Conservation (phyloP, 2,113 vertebrate genomes). For the Amblyopsis rosae region DNA sequence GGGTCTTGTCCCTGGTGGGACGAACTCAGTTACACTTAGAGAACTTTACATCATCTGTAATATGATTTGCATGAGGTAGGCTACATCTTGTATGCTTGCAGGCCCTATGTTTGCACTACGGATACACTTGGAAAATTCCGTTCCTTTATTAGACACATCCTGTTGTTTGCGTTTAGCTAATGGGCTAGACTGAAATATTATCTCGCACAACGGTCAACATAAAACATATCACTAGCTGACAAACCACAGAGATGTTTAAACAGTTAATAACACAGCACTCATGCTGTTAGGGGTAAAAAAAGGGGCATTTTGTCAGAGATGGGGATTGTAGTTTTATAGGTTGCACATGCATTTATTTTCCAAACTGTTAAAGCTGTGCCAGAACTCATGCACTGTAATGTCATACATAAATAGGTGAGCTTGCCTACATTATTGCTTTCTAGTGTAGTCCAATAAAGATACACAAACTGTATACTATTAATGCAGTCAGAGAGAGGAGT, state of each 20-base stretch:
- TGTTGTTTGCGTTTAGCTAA: too few relatives aligned
- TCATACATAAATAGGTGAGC: slow-evolving; percentile 20
- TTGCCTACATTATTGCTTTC: neutral
- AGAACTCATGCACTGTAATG: slow-evolving; percentile 44
- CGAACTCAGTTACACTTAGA: too few relatives aligned
- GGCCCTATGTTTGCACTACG: too few relatives aligned
- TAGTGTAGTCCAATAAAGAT: neutral
- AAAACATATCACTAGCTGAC: slow-evolving; percentile 17
- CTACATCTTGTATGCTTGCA: too few relatives aligned
- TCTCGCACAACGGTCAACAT: slow-evolving; percentile 32
- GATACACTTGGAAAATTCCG: too few relatives aligned
- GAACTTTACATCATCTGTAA: too few relatives aligned
- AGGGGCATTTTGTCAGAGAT: slow-evolving; percentile 16
- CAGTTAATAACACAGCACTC: slow-evolving; percentile 27
- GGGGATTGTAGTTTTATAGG: slow-evolving; percentile 38
- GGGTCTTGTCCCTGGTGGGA: too few relatives aligned
- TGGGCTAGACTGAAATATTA: slow-evolving; percentile 35
- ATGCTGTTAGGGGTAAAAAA: slow-evolving; percentile 27
- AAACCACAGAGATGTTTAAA: slow-evolving; percentile 6
- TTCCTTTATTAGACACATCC: too few relatives aligned
- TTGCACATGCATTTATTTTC: slow-evolving; percentile 67
- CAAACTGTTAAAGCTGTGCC: slow-evolving; percentile 30
- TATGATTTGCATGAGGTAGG: too few relatives aligned
- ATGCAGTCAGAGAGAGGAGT: neutral
- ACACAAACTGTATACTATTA: neutral